Base-by-base conservation (phyloP, 2,797 vertebrate genomes). In the Cyprinella venusta region DNA sequence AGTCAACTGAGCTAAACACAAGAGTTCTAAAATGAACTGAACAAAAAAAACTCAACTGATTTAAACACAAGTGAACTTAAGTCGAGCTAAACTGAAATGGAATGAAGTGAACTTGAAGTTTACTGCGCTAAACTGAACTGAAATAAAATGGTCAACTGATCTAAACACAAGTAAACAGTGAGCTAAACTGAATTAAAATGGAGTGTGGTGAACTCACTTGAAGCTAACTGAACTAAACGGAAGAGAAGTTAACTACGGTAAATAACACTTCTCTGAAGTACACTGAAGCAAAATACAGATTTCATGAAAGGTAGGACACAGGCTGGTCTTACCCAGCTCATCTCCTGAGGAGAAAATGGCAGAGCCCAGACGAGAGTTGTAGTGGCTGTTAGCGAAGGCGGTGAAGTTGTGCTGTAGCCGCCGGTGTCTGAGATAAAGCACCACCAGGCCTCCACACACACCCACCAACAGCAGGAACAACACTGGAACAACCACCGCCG, bases 311-410 rank as follows among this genome's bases (percentile, higher is more conserved):
- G 19, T 52, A 75, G 6, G n/a, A 40, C 8, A 24, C 67, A 36
- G 3, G n/a, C 12, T 36, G 19, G 2, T 54, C 92, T 85, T 91
- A 99, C 98, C 98, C 87, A 99, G 94, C 82, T 99, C 97, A 0
- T 99, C 97, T 54, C 98, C 97, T 0, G 98, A 98, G 84, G 97
- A 99, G 94, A 99, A 99, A 88, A 99, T 96, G 86, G 98, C 98
- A 0, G 98, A 96, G 63, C 98, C 98, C 67, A 99, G 94, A 69
- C 98, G 95, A 9, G 98, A 99, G 92, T 96, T 99, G 92, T 99
- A 99, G 93, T 99, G 98, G 88, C 97, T 98, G 90, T 98, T 99
- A 78, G 98, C 96, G 0, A 99, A 99, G 77, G 97, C 96, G 0
- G 96, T 97, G 86, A 99, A 99, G 89, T 96, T 99, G 93, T 94